Evolutionary conservation across 2,797 vertebrate species (phyloP).

Genomic region (Fistularia commersonii): DNA sequence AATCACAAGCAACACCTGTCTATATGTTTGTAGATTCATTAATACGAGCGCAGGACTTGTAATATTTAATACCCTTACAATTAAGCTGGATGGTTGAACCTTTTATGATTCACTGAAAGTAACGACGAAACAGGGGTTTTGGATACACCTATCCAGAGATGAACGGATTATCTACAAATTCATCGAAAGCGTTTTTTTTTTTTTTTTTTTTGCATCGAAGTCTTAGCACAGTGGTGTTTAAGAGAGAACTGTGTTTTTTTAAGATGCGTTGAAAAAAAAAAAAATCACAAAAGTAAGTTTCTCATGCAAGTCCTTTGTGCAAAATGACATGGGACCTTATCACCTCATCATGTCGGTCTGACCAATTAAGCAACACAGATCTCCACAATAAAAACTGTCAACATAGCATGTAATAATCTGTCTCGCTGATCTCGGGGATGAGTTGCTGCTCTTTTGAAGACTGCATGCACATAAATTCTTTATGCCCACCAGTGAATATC

Average conservation of each 20-base stretch:
- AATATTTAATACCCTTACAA: slow-evolving; percentile 38
- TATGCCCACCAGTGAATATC: slow-evolving; percentile 58
- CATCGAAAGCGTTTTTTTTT: slow-evolving; percentile 13
- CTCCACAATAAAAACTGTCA: slow-evolving; percentile 39
- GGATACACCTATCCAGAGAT: no score
- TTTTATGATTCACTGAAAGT: no score
- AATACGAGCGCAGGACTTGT: slow-evolving; percentile 52
- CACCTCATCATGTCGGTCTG: slow-evolving; percentile 54
- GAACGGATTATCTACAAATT: slow-evolving; percentile 14
- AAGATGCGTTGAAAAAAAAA: not conserved
- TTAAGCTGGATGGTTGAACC: no score
- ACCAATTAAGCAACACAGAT: slow-evolving; percentile 48
- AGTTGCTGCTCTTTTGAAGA: slow-evolving; percentile 55
- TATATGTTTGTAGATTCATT: slow-evolving; percentile 43
- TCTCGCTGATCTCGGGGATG: slow-evolving; percentile 56
- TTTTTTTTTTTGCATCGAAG: not conserved
- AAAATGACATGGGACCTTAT: slow-evolving; percentile 50
- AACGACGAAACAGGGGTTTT: no score
- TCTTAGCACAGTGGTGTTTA: no score
- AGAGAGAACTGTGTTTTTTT: not conserved
- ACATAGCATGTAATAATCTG: slow-evolving; percentile 56
- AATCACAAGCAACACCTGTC: slow-evolving; percentile 31
- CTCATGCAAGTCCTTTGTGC: slow-evolving; percentile 32
- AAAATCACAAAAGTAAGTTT: slow-evolving; percentile 23
- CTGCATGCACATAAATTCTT: slow-evolving; percentile 62